A percentile compares a stretch with the other conserved stretches of the same genome.
These are phyloP conservation scores for Sepioteuthis lessoniana DNA, from an alignment of 2,888 invertebrate genomes.

Conservation along the genomic window DNA sequence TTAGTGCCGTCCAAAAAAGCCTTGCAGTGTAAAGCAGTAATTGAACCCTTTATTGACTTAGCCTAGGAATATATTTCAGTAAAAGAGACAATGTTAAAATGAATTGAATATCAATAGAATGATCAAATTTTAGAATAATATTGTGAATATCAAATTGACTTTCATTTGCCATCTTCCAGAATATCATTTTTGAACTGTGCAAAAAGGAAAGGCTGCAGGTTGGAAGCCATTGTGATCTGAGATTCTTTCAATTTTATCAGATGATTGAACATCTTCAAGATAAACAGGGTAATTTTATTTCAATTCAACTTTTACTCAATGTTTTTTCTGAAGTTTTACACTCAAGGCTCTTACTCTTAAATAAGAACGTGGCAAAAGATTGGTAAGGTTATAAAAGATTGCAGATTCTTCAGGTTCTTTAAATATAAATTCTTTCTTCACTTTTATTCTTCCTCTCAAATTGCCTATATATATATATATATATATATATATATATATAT, in stretches of 20 bases:
- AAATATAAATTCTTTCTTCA: not conserved
- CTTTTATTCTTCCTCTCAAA: not conserved
- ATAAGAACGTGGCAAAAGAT: not conserved
- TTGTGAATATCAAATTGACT: not conserved
- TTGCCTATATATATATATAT: not conserved
- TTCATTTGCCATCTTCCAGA: slow-evolving; percentile 13
- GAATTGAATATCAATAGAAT: not conserved
- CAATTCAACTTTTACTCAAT: not conserved
- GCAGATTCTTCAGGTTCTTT: not conserved
- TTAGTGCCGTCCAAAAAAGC: not conserved
- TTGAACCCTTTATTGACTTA: slow-evolving; percentile 33
- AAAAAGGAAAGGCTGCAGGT: not conserved
- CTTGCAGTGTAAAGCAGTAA: not conserved
- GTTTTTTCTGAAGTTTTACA: not conserved
- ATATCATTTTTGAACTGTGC: not conserved
- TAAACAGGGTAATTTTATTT: not conserved
- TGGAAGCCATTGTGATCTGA: not conserved
- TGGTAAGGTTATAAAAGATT: not conserved
- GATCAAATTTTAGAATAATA: not conserved
- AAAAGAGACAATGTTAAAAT: not conserved
- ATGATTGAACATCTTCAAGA: slow-evolving; percentile 16
- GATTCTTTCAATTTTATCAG: slow-evolving; percentile 33
- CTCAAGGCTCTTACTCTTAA: not conserved
- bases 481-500: not conserved
- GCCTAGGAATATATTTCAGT: not conserved